phyloP scores from a whole-genome alignment of 2,888 invertebrate genomes.

The Ectemnius continuus region DNA sequence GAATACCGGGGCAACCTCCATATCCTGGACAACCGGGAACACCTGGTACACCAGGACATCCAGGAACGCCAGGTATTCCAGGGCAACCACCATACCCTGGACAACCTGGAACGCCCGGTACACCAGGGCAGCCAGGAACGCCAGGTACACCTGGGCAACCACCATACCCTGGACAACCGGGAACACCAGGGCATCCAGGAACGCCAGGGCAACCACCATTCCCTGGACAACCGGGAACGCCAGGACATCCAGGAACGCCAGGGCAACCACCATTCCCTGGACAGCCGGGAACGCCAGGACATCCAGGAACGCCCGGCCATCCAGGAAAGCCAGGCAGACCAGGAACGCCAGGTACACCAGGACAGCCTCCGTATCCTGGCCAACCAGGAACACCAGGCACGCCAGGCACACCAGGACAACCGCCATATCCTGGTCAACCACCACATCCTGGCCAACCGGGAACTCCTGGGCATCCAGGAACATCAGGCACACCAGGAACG shows the following conservation, averaged over 20 bases:
- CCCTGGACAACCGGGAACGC: constrained; percentile 48
- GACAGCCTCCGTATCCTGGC: too few relatives aligned
- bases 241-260: constrained; percentile 49
- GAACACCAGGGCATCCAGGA: constrained; percentile 42
- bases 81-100: constrained; percentile 57
- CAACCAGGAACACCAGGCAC: constrained; percentile 14
- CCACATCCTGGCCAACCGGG: constrained; percentile 54
- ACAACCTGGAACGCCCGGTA: constrained; percentile 56
- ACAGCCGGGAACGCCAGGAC: too few relatives aligned
- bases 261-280: constrained; percentile 52
- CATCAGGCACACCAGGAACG: constrained; percentile 42
- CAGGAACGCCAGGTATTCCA: constrained; percentile 46
- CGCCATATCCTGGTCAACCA: constrained; percentile 53
- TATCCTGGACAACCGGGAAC: constrained; percentile 44
- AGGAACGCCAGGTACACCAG: constrained; percentile 54
- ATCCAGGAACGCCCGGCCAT: constrained; percentile 45
- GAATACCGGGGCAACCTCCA: constrained; percentile 23
- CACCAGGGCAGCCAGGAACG: constrained; percentile 26
- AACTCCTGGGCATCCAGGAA: constrained; percentile 54
- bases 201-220: constrained; percentile 62
- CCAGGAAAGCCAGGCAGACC: constrained; percentile 43
- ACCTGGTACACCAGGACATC: too few relatives aligned
- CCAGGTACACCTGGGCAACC: constrained; percentile 30
- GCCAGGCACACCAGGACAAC: constrained; percentile 35
- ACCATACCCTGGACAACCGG: constrained; percentile 41